Evolutionary conservation across 2,113 vertebrate genomes (phyloP).

Genomic region (Phylloscopus whistleri): DNA sequence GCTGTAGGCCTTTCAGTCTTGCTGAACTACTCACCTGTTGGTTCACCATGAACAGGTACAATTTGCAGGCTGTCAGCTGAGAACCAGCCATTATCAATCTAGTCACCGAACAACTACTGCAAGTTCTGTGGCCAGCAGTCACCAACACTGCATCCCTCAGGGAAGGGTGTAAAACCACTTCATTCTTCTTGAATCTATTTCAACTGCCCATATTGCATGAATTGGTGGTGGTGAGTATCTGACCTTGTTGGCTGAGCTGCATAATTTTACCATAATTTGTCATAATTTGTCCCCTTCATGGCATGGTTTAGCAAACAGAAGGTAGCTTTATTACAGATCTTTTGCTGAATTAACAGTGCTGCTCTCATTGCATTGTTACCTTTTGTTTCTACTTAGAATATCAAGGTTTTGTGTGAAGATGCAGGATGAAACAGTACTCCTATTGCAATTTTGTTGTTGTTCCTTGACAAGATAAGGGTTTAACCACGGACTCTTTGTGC

Average conservation of each 20-base stretch:
- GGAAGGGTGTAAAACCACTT: background rate
- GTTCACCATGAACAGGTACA: background rate
- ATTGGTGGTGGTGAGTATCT: background rate
- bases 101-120: background rate
- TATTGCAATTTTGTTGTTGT: background rate
- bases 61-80: background rate
- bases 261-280: background rate
- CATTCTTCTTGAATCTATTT: background rate
- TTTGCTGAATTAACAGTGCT: background rate
- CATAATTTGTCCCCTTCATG: background rate
- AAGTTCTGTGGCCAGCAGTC: background rate
- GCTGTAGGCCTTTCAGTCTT: background rate
- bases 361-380: background rate
- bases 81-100: background rate
- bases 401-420: background rate
- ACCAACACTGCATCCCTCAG: background rate
- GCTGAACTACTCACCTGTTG: background rate
- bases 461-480: background rate
- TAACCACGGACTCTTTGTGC: background rate
- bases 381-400: background rate
- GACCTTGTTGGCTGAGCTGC: background rate
- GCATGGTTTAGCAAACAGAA: background rate
- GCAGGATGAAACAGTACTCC: background rate
- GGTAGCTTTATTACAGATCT: background rate
- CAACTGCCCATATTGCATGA: background rate